These are phyloP conservation scores for Ctenosaura bakeri DNA, from an alignment of 2,797 vertebrate species.

Conservation along the genomic window DNA sequence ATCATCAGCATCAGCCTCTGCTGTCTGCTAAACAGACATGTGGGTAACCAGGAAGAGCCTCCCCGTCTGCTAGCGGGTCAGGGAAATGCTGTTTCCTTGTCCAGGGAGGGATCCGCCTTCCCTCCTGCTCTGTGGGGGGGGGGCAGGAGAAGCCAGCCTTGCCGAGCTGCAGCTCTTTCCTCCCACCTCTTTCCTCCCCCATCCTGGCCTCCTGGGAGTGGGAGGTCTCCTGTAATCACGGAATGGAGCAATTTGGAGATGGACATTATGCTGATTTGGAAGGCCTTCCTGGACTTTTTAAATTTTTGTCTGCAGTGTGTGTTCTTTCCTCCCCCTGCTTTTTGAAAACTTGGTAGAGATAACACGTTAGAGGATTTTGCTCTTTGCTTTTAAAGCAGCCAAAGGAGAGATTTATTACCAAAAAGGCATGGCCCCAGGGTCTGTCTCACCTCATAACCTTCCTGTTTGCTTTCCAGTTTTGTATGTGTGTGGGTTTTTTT, in stretches of 20 bases:
- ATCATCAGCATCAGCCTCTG: too few species aligned
- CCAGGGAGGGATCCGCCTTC: neutral
- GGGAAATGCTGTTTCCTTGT: neutral
- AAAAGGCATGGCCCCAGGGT: neutral
- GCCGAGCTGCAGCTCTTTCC: neutral
- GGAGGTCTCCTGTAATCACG: constrained; percentile 11
- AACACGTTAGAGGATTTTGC: neutral
- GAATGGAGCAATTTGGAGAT: constrained; percentile 7
- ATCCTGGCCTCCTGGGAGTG: constrained; percentile 23
- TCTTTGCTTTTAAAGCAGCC: neutral
- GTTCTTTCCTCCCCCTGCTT: neutral
- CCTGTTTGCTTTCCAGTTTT: neutral
- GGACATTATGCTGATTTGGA: neutral
- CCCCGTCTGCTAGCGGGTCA: neutral
- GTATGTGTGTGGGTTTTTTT: too few species aligned
- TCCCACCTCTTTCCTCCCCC: neutral
- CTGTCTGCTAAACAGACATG: neutral
- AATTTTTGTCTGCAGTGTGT: neutral
- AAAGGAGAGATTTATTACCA: neutral
- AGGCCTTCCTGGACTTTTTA: neutral
- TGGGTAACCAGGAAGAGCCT: neutral
- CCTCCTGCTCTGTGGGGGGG: neutral
- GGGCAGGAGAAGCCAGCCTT: neutral
- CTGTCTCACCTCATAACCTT: neutral
- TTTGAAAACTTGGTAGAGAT: neutral